phyloP scores from a whole-genome alignment of 2,888 invertebrate genomes.

The Mycogona germanica region DNA sequence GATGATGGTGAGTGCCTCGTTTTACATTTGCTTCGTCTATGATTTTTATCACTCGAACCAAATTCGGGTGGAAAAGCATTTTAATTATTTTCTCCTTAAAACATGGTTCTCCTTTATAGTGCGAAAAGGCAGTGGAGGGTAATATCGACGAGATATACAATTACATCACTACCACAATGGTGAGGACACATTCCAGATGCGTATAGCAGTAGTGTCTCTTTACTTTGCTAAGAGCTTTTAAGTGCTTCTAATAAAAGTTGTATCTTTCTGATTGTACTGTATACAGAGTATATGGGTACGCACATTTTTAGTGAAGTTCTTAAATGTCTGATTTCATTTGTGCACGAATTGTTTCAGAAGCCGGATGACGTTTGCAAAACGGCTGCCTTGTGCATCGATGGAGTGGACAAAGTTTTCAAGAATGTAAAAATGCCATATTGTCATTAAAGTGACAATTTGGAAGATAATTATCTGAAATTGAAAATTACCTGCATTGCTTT shows the following conservation, averaged over 20 bases:
- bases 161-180: conserved; percentile 43
- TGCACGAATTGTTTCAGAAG: conserved; percentile 28
- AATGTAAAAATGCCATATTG: too few relatives aligned
- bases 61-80: conserved; percentile 28
- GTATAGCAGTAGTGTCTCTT: too few relatives aligned
- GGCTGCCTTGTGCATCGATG: conserved; percentile 54
- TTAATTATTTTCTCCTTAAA: conserved; percentile 47
- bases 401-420: too few relatives aligned
- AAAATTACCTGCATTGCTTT: too few relatives aligned
- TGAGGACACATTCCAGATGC: conserved; percentile 6
- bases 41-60: background rate
- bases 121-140: conserved; percentile 55
- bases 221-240: too few relatives aligned
- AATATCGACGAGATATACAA: conserved; percentile 59
- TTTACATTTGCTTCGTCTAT: background rate
- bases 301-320: background rate
- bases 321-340: too few relatives aligned
- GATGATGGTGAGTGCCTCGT: background rate
- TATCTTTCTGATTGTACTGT: background rate
- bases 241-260: too few relatives aligned
- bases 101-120: conserved; percentile 30
- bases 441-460: background rate
- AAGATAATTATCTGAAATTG: background rate
- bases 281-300: background rate
- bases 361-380: conserved; percentile 57